Evolutionary conservation across 2,888 invertebrate genomes (phyloP).

Genomic region (Nymphalis polychloros): DNA sequence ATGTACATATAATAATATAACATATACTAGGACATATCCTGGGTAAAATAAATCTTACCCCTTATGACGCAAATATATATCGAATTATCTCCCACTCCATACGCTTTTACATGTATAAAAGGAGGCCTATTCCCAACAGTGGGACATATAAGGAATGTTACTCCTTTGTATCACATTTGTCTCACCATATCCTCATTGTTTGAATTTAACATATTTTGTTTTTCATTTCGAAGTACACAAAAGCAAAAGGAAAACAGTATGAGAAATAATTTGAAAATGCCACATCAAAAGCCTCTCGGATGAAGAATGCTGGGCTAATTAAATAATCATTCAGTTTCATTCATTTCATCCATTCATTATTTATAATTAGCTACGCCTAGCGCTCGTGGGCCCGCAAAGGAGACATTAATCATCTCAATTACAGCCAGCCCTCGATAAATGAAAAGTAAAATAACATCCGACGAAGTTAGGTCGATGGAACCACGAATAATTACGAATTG

Average conservation of each 20-base stretch:
- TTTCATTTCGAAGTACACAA: background rate
- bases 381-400: conserved; percentile 49
- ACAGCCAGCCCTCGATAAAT: background rate
- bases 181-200: no score
- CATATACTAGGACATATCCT: no score
- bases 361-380: conserved; percentile 60
- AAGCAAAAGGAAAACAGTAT: background rate
- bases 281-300: background rate
- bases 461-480: conserved; percentile 1
- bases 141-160: no score
- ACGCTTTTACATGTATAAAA: no score
- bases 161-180: no score
- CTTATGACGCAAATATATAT: no score
- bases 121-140: no score
- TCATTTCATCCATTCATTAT: conserved; percentile 65
- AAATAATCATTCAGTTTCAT: conserved; percentile 45
- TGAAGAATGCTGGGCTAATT: conserved; percentile 18
- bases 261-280: background rate
- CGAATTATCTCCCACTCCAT: no score
- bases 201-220: no score
- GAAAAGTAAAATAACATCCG: conserved; percentile 4
- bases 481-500: background rate
- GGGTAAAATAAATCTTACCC: no score
- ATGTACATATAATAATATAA: no score
- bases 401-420: conserved; percentile 60